Percentiles rank a stretch among this genome's conserved stretches.
Evolutionary conservation across 2,113 vertebrate species (phyloP).

Genomic region (Sminthopsis crassicaudata): DNA sequence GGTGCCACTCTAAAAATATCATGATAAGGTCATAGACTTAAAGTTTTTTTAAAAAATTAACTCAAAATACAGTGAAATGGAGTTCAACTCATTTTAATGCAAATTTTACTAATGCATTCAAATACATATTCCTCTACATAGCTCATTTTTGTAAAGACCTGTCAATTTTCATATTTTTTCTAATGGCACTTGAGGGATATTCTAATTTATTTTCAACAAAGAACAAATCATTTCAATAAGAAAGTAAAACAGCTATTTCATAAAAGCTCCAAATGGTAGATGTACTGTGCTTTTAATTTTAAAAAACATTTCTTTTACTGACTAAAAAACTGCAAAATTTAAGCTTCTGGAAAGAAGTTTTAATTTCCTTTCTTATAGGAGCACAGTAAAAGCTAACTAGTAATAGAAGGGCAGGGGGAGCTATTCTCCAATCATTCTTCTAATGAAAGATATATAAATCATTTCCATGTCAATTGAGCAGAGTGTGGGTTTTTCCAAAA

Average conservation of each 20-base stretch:
- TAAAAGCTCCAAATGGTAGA: conserved; percentile 45
- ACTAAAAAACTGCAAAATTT: conserved; percentile 57
- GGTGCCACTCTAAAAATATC: conserved; percentile 3
- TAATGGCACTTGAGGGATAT: conserved; percentile 56
- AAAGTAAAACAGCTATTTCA: conserved; percentile 59
- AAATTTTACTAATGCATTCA: conserved; percentile 55
- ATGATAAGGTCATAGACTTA: background rate
- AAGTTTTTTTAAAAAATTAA: conserved; percentile 7
- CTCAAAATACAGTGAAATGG: conserved; percentile 11
- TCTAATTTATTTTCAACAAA: conserved; percentile 52
- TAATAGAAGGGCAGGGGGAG: conserved; percentile 56
- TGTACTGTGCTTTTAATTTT: conserved; percentile 48
- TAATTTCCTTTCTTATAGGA: conserved; percentile 65
- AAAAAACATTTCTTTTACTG: conserved; percentile 48
- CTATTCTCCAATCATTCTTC: conserved; percentile 66
- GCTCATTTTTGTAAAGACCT: conserved; percentile 29
- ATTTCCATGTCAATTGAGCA: conserved; percentile 52
- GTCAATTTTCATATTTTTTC: conserved; percentile 57
- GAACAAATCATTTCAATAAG: conserved; percentile 50
- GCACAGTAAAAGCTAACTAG: conserved; percentile 52
- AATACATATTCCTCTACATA: conserved; percentile 46
- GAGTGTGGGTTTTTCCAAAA: conserved; percentile 62
- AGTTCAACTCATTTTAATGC: conserved; percentile 55
- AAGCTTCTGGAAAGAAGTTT: conserved; percentile 62
- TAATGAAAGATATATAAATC: conserved; percentile 71